Base-by-base conservation (phyloP, 2,797 vertebrate species). In the Anabas testudineus region DNA sequence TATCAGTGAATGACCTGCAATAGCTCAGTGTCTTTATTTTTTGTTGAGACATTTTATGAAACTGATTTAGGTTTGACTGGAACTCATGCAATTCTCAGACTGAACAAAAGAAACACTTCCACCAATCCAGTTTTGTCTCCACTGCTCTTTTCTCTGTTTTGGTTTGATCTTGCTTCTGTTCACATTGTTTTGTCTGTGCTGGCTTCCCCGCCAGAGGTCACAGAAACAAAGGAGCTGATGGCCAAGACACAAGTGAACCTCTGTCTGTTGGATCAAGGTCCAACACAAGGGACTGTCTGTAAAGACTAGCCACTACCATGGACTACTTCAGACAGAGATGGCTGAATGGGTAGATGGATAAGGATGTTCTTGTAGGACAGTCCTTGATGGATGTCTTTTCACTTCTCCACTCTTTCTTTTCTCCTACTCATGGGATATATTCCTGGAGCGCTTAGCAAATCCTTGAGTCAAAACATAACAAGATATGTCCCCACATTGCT, bases 101-200 rank as follows among this genome's bases (percentile, higher is more conserved):
- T 19, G 15, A 71, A 51, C 57, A 55, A 79, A 70, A 15, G 2
- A 13, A 37, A 4, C 13, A 16, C 8, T 24, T 54, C 16, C 32
- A 7, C 14, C 48, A 28, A 9, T 9, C 64, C 4, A 0, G 39
- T 36, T 30, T 34, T 43, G 32, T 21, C 49, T 16, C 43, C 45
- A 58, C 34, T 10, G 39, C 69, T 71, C 60, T 61, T 34, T 22
- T 39, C 48, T 74, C 30, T 80, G 65, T 84, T 87, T 76, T 75
- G 63, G 54, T 81, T 82, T 82, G 48, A 71, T 73, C 71, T 68
- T 9, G 54, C 67, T 66, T 71, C 51, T 45, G 52, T 79, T 84
- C 79, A 84, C 70, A 74, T 76, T 91, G 88, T 92, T 91, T 77
- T 86, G 87, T 89, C 88, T 90, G 80, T 24, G 42, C 63, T 21